phyloP scores from a whole-genome alignment of 2,888 invertebrate species.

The Ochlodes sylvanus region DNA sequence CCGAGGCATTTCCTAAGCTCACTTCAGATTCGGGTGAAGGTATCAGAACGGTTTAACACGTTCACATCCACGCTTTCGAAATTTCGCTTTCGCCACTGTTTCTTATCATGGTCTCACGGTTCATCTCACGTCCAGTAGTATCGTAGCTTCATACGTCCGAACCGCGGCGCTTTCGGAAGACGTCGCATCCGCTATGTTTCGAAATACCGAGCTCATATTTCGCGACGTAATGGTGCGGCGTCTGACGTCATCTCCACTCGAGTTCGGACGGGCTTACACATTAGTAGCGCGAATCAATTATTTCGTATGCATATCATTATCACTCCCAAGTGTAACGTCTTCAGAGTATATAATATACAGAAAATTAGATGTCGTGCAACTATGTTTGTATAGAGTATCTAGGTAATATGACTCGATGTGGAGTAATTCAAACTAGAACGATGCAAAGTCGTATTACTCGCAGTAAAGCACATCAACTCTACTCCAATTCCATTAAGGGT shows the following conservation, averaged over 20 bases:
- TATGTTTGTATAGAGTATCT: conserved; percentile 4
- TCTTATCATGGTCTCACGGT: conserved; percentile 27
- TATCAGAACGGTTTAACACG: conserved; percentile 73
- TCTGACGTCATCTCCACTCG: conserved; percentile 45
- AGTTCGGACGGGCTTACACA: conserved; percentile 27
- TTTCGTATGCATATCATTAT: conserved; percentile 16
- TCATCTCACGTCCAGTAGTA: conserved; percentile 39
- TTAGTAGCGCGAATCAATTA: conserved; percentile 12
- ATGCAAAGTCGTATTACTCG: neutral
- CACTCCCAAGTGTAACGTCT: neutral
- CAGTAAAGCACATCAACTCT: too few relatives aligned
- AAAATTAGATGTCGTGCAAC: neutral
- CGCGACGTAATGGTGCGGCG: conserved; percentile 62
- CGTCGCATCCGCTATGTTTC: conserved; percentile 60
- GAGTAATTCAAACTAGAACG: too few relatives aligned
- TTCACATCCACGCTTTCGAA: conserved; percentile 76
- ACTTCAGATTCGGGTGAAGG: conserved; percentile 70
- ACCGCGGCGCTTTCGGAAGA: conserved; percentile 52
- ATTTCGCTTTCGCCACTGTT: conserved; percentile 39
- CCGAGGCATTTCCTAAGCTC: conserved; percentile 41
- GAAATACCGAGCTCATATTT: conserved; percentile 82
- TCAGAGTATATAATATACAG: neutral
- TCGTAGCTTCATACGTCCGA: conserved; percentile 45
- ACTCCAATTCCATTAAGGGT: too few relatives aligned
- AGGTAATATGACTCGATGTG: conserved; percentile 6